phyloP scores from a whole-genome alignment of 2,797 vertebrate species.

The Bryconaethiops microstoma region DNA sequence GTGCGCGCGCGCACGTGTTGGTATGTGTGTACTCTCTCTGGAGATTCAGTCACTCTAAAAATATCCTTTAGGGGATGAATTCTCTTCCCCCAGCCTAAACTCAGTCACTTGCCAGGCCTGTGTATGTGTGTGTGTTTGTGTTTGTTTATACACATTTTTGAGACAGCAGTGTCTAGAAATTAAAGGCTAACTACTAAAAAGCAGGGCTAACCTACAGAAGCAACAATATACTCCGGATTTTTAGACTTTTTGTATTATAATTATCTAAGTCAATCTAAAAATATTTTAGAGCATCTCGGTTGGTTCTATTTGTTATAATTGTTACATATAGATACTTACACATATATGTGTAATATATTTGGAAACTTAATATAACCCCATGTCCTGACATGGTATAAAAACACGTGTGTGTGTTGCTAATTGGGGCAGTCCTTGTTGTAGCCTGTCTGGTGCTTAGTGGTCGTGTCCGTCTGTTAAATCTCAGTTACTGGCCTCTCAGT shows the following conservation, averaged over 20 bases:
- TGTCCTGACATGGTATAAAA: neutral
- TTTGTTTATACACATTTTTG: neutral
- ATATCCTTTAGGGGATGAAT: constrained; percentile 47
- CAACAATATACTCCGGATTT: neutral
- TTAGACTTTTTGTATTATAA: too few relatives aligned
- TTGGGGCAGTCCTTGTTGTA: constrained; percentile 28
- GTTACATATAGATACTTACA: too few relatives aligned
- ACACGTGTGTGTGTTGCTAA: constrained; percentile 19
- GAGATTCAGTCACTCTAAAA: constrained; percentile 45
- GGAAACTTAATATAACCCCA: neutral
- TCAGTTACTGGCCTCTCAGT: constrained; percentile 29
- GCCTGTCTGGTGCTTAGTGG: constrained; percentile 29
- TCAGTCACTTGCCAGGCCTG: constrained; percentile 16
- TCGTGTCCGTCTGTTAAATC: constrained; percentile 38
- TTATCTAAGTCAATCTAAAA: too few relatives aligned
- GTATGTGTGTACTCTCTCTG: constrained; percentile 43
- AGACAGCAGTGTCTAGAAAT: neutral
- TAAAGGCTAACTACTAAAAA: neutral
- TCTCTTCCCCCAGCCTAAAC: constrained; percentile 29
- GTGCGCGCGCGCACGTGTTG: constrained; percentile 13
- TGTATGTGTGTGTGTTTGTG: neutral
- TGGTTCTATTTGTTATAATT: too few relatives aligned
- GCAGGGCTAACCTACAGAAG: too few relatives aligned
- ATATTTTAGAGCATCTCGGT: too few relatives aligned
- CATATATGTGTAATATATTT: too few relatives aligned